Evolutionary conservation across 2,797 vertebrate species (phyloP), one percentile per base, ranked within the genome.

Genomic region (Aldrovandia affinis): DNA sequence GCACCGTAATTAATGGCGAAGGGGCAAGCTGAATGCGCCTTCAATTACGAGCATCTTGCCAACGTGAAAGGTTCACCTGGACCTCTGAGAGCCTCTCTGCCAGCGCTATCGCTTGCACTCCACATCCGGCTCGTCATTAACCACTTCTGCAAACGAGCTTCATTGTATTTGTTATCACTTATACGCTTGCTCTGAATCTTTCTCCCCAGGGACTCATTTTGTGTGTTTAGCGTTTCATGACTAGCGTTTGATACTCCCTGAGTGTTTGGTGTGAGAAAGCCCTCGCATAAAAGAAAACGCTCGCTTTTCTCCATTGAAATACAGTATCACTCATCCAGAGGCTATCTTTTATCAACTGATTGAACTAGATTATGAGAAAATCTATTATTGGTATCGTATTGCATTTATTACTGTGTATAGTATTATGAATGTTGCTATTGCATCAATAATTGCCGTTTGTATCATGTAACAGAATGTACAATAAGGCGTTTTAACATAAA

Each of bases 201-300:
- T 18, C 20, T 77, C 73, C 73, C 73, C 42, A 47, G 15, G 55
- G 78, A 80, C 55, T 55, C 28, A 42, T 81, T 81, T 47, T 81
- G 12, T 81, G 79, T 81, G 79, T n/a, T 81, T 55, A 39, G 50
- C 33, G 39, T 61, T 81, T 81, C 79, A 55, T 81, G 33, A 59
- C 30, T 25, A 33, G 33, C 54, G 39, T 81, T 81, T 81, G 52
- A 81, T 81, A 36, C 30, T 39, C 50, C 55, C 28, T 10, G 36
- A 10, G 54, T 81, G 79, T 36, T 36, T 61, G 20, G 79, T 61
- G 79, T 59, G 30, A 9, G 22, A n/a, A 15, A 20, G 10, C 52
- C 20, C 25, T 77, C 68, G 39, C 33, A 7, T 39, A 18, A 65
- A 65, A 39, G 7, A 77, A 57, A 20, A n/a, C 42, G 25, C 25